These are phyloP conservation scores for Heliothis subflexa DNA, from an alignment of 1,140 invertebrate species.

Conservation along the genomic window DNA sequence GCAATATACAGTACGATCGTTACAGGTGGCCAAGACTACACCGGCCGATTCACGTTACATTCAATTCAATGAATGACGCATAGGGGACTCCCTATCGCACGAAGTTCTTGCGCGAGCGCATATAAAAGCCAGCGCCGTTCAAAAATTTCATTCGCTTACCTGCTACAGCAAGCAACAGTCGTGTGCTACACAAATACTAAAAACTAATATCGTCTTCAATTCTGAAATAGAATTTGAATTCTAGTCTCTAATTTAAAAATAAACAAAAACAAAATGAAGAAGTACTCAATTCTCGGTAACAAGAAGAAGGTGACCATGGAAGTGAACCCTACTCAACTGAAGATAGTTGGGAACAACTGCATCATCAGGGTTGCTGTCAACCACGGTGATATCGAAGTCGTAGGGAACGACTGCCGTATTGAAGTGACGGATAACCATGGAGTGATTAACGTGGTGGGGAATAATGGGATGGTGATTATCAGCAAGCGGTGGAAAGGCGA, in stretches of 20 bases:
- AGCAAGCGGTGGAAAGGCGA: constrained; percentile 71
- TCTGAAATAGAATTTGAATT: constrained; percentile 28
- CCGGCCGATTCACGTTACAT: constrained; percentile 46
- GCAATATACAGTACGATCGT: constrained; percentile 11
- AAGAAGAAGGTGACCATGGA: constrained; percentile 84
- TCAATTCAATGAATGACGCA: constrained; percentile 77
- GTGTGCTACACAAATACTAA: constrained; percentile 36
- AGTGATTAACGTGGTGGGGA: constrained; percentile 73
- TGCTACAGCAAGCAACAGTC: constrained; percentile 50
- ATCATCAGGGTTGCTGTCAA: constrained; percentile 72
- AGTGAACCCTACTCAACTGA: constrained; percentile 68
- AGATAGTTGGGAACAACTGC: constrained; percentile 78
- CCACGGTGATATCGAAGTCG: constrained; percentile 78
- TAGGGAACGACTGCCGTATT: constrained; percentile 77
- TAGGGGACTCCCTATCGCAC: constrained; percentile 72
- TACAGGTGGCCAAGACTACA: constrained; percentile 20
- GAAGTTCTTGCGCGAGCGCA: constrained; percentile 55
- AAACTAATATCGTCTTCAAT: constrained; percentile 9
- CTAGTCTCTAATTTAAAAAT: constrained; percentile 12
- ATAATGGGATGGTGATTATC: constrained; percentile 70
- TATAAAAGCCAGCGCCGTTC: constrained; percentile 64
- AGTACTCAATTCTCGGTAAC: constrained; percentile 78
- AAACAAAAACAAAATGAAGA: constrained; percentile 72
- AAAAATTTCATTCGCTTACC: constrained; percentile 69
- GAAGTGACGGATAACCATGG: constrained; percentile 77